These are phyloP conservation scores for Orchestia grillus DNA, from an alignment of 1,140 invertebrate genomes.

Conservation along the genomic window DNA sequence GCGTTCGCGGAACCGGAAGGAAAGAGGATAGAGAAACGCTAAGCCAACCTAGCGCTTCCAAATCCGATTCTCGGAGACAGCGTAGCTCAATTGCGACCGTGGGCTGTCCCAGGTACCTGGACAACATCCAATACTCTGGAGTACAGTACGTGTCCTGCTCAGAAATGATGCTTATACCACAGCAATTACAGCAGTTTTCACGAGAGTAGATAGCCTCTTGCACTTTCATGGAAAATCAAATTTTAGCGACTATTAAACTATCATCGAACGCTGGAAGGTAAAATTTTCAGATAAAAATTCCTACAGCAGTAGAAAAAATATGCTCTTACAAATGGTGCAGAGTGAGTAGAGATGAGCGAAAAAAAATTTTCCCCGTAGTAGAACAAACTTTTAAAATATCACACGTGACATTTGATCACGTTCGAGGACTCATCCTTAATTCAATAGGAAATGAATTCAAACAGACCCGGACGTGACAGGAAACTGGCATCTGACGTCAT, in stretches of 20 bases:
- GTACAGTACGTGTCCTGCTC: not conserved
- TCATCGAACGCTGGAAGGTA: too few relatives aligned
- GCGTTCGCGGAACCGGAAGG: not conserved
- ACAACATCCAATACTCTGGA: too few relatives aligned
- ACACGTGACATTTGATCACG: too few relatives aligned
- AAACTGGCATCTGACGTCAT: not conserved
- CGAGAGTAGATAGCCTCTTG: not conserved
- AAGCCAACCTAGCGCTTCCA: not conserved
- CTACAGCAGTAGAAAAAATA: too few relatives aligned
- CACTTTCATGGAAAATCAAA: not conserved
- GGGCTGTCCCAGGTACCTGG: too few relatives aligned
- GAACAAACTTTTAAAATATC: too few relatives aligned
- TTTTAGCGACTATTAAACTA: not conserved
- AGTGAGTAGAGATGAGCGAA: too few relatives aligned
- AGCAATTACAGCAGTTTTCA: not conserved
- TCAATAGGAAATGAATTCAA: not conserved
- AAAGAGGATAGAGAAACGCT: not conserved
- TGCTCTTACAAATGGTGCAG: too few relatives aligned
- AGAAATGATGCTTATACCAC: not conserved
- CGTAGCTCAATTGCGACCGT: not conserved
- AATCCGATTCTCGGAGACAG: not conserved
- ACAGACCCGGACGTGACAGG: not conserved
- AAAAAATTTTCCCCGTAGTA: too few relatives aligned
- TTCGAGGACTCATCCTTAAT: not conserved
- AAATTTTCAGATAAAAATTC: too few relatives aligned